phyloP scores from a whole-genome alignment of 2,113 vertebrate species.

The Columbina picui region DNA sequence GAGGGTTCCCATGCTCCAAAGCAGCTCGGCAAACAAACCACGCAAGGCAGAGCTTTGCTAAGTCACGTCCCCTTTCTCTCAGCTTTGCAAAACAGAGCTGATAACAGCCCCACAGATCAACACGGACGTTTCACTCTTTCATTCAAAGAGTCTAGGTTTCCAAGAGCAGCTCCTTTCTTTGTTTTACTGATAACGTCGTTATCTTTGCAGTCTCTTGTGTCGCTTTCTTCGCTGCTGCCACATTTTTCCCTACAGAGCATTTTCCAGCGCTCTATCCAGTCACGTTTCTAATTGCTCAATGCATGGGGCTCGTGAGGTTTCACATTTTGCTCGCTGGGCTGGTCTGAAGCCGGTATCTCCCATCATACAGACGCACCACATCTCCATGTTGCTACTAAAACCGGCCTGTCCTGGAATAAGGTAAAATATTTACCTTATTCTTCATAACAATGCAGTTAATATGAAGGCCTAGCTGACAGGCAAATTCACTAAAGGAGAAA shows the following conservation, averaged over 20 bases:
- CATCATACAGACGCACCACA: background rate
- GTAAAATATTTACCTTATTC: no score
- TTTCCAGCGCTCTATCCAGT: background rate
- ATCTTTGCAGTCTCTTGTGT: background rate
- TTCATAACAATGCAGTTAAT: no score
- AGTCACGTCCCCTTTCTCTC: background rate
- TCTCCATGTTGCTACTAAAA: background rate
- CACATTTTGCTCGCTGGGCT: background rate
- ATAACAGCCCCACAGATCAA: background rate
- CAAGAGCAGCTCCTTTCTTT: background rate
- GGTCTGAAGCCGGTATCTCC: background rate
- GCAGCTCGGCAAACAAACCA: background rate
- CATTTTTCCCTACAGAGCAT: background rate
- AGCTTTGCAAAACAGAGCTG: rapidly evolving
- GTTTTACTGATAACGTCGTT: background rate
- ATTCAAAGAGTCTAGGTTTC: background rate
- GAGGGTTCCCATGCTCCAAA: background rate
- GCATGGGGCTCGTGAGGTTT: background rate
- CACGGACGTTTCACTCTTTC: background rate
- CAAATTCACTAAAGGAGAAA: no score
- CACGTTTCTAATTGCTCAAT: background rate
- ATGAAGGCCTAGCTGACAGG: no score
- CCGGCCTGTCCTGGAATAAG: no score
- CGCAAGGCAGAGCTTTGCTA: rapidly evolving
- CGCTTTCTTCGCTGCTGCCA: background rate